Evolutionary conservation across 2,797 vertebrate species (phyloP), one percentile per base, ranked within the genome.

Genomic region (Fringilla coelebs): DNA sequence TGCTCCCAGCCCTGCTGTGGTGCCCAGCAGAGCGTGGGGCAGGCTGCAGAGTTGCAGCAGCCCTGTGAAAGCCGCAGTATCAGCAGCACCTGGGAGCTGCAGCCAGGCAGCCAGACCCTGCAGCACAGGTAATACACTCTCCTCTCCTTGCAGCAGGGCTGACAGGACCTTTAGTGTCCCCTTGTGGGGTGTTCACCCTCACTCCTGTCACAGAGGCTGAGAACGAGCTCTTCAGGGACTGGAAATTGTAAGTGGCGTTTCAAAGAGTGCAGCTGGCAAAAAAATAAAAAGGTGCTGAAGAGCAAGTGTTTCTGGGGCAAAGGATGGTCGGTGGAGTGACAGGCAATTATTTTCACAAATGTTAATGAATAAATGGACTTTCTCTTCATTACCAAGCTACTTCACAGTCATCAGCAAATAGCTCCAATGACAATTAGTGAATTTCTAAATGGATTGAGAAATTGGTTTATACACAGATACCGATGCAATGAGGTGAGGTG

Each of bases 351-450:
- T 95, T 90, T 91, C 1, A 0, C 71, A 94, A 95, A 94, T 63
- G 94, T 55, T 96, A 96, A 94, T 3, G 48, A 93, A 94, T 82
- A 96, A 94, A 96, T 90, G 91, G 94, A 88, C 91, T 94, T 96
- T 76, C 94, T 93, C 94, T 95, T 93, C 94, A 85, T 96, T 96
- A 96, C 3, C 3, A 70, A 93, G 89, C 82, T 67, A 81, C 91
- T 95, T 96, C 93, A 91, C 81, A 93, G 80, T 73, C 25, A 3
- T 86, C 94, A 84, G 92, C 76, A 94, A 95, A 95, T 49, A 90
- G 82, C 79, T 67, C 74, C 85, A 78, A 80, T 71, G 92, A 88
- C 80, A 96, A 96, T 96, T 94, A 96, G 89, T 40, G 88, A 60
- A 73, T 86, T 91, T 94, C 76, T 67, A 96, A 92, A 84, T 54